Evolutionary conservation across 2,888 invertebrate genomes (phyloP), one percentile per base, ranked within the genome.

Genomic region (Tenthredo livida): DNA sequence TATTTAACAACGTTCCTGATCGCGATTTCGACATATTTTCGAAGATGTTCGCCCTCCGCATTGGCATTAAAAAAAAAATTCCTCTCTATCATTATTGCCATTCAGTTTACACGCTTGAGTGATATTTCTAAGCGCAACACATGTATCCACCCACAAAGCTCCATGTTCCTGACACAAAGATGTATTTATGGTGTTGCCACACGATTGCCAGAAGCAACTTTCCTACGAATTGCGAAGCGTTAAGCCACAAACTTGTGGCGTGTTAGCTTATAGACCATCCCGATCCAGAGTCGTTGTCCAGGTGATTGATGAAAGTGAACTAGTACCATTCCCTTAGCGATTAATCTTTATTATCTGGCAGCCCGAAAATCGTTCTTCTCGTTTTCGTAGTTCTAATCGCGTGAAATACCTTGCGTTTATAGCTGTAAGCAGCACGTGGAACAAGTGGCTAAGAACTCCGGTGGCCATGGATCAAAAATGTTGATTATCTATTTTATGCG

Each of bases 251-350:
- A 80, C 80, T 40, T 61, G 25, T 58, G 61, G 80, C 80, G 80
- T 50, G 33, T 80, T 61, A n/a, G 37, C 37, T 37, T n/a, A 9
- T 80, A 37, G 80, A 61, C 58, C 80, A 61, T 80, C 58, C 50
- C 40, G 61, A 61, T 80, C 2, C 33, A 40, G n/a, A 65, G 83
- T 65, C 67, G 70, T 67, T 83, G 29, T 65, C 67, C 37, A 83
- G n/a, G 83, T 83, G 83, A 83, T 83, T 83, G 83, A 83, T 83
- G 83, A 47, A 80, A 80, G 83, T 70, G 70, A 65, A 83, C 83
- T 67, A 37, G 83, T 83, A 47, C n/a, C 33, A 70, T 83, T 83
- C 29, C 70, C 50, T 67, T 37, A 40, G 83, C 40, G 43, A 83
- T 83, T 47, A 83, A 83, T 83, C 83, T 83, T 70, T 83, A 83